phyloP scores from a whole-genome alignment of 2,113 vertebrate genomes.

The Oncorhynchus mykiss region DNA sequence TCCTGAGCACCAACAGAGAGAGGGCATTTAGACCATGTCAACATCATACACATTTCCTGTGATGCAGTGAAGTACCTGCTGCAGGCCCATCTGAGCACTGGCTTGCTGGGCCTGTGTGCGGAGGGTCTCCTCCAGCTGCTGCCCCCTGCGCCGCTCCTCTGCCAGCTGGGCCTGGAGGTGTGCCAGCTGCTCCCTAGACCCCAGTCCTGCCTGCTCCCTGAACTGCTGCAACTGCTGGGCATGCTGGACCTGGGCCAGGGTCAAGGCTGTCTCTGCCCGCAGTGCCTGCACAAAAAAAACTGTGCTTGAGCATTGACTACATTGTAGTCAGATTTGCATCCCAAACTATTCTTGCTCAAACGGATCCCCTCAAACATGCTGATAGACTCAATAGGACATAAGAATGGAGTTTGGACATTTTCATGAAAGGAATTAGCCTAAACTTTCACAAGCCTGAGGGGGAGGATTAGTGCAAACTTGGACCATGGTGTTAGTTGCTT shows the following conservation, averaged over 20 bases:
- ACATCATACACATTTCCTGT: not conserved
- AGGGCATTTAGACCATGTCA: not conserved
- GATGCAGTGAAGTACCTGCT: conserved; percentile 69
- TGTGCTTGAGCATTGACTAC: too few relatives aligned
- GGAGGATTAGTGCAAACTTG: not conserved
- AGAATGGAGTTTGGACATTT: not conserved
- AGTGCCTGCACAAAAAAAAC: conserved; percentile 55
- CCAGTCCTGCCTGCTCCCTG: conserved; percentile 50
- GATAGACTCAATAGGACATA: not conserved
- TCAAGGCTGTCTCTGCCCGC: conserved; percentile 66
- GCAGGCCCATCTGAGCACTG: conserved; percentile 66
- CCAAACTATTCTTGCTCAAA: not conserved
- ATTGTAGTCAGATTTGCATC: not conserved
- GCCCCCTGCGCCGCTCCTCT: conserved; percentile 69
- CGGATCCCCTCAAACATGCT: not conserved
- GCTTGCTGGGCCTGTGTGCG: conserved; percentile 68
- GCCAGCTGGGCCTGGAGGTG: conserved; percentile 64
- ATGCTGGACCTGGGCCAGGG: conserved; percentile 64
- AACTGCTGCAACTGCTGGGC: conserved; percentile 64
- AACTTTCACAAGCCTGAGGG: not conserved
- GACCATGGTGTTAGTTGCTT: not conserved
- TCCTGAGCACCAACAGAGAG: conserved; percentile 54
- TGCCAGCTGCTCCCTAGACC: conserved; percentile 56
- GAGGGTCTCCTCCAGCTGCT: conserved; percentile 71
- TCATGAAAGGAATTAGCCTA: not conserved